Conservation (phyloP, 2,888 invertebrate genomes). For the Halictus quadricinctus region DNA sequence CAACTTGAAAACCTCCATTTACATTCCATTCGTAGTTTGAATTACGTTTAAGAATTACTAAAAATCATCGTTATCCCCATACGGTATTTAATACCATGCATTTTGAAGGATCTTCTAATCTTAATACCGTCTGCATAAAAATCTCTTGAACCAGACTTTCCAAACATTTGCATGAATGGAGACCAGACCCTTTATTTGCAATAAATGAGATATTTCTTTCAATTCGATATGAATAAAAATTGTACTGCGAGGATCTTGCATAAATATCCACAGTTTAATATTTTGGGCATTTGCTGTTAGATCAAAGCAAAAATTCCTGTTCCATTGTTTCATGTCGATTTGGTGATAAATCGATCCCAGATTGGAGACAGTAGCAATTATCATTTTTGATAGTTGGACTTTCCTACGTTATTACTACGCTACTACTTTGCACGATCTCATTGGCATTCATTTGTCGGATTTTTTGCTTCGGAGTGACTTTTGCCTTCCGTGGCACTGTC, state of each 20-base stretch:
- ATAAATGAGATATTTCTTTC: not conserved
- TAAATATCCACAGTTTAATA: not conserved
- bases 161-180: not conserved
- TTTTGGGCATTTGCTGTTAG: not conserved
- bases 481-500: slow-evolving; percentile 19
- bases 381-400: not conserved
- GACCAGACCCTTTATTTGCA: no score
- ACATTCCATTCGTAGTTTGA: slow-evolving; percentile 12
- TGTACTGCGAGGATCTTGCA: not conserved
- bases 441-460: not conserved
- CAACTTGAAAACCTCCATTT: slow-evolving; percentile 13
- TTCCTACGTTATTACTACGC: not conserved
- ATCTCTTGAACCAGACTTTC: not conserved
- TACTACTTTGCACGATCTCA: not conserved
- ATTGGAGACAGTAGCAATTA: no score
- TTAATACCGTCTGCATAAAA: not conserved
- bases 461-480: not conserved
- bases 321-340: no score
- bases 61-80: not conserved
- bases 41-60: not conserved
- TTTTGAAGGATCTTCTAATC: not conserved
- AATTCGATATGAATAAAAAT: not conserved
- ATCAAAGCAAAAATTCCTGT: not conserved
- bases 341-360: no score
- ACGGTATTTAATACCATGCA: not conserved